Evolutionary conservation across 2,888 invertebrate genomes (phyloP), one percentile per base, ranked within the genome.

Genomic region (Pammene aurita): DNA sequence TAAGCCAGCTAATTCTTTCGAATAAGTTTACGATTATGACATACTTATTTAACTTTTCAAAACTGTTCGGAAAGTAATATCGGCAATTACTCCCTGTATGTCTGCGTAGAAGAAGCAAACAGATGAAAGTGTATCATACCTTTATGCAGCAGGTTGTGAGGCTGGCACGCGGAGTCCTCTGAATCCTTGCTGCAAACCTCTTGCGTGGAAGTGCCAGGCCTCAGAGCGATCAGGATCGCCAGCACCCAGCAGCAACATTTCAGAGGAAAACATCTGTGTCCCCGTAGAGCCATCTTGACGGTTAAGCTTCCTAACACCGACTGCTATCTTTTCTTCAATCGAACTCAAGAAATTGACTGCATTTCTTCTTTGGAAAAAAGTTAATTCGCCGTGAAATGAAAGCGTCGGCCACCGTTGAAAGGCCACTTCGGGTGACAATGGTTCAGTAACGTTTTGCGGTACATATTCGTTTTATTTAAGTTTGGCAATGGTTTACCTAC

Each of bases 311-410:
- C 74, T 63, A 72, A 72, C 70, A 72, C n/a, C 75, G 80, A 89
- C 86, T 89, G 86, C 74, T 74, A 72, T 71, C 71, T 71, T 70
- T 26, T 63, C 63, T 42, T 65, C 72, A 72, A 75, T 73, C 73
- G 73, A 76, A 78, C 76, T 78, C 78, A 82, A 79, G 80, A 87
- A 81, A 89, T 88, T 82, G 85, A 83, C 83, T 84, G 78, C 79
- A 78, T 79, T 75, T 76, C 75, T 79, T 77, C 77, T 80, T 80
- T 82, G 76, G 78, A 82, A 84, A 82, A 82, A 83, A 83, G 75
- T 78, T 76, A 83, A 79, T 79, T 71, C 72, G 81, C 80, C 87
- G 87, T 88, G 82, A 88, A 88, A 89, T 88, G 87, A 90, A 89
- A 88, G 89, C 80, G 79, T 75, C 77, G 71, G 72, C 70, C 75